These are phyloP conservation scores for Montipora efflorescens DNA, from an alignment of 64 coral and sea anemone genomes.

Conservation along the genomic window DNA sequence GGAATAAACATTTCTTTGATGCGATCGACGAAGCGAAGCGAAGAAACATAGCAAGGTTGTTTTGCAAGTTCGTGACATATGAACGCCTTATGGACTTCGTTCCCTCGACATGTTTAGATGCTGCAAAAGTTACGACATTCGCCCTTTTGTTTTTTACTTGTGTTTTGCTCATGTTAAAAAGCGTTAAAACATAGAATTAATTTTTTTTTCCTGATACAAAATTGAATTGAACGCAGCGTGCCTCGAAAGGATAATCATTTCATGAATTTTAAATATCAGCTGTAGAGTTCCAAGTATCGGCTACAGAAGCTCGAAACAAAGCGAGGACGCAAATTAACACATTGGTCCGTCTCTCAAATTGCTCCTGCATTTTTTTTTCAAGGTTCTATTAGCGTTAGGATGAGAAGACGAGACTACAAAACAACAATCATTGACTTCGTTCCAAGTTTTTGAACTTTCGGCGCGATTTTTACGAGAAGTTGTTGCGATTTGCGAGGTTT, in stretches of 20 bases:
- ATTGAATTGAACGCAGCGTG: background rate
- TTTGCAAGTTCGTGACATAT: background rate
- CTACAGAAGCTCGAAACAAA: slow-evolving; percentile 3
- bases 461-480: background rate
- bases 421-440: slow-evolving; percentile 10
- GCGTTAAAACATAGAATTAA: too few species aligned
- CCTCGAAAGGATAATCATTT: background rate
- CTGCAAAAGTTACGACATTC: background rate
- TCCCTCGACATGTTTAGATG: background rate
- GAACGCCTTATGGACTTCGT: background rate
- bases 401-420: background rate
- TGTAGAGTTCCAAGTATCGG: slow-evolving; percentile 10
- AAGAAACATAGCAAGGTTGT: background rate
- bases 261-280: background rate
- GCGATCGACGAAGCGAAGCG: background rate
- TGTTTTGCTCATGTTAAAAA: too few species aligned
- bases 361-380: background rate
- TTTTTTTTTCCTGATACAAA: background rate
- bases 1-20: background rate
- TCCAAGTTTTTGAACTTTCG: background rate
- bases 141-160: too few species aligned
- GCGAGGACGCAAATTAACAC: background rate
- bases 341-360: too few species aligned
- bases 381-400: background rate
- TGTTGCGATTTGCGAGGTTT: background rate